phyloP scores from a whole-genome alignment of 1,140 invertebrate genomes.

The Drusus annulatus region DNA sequence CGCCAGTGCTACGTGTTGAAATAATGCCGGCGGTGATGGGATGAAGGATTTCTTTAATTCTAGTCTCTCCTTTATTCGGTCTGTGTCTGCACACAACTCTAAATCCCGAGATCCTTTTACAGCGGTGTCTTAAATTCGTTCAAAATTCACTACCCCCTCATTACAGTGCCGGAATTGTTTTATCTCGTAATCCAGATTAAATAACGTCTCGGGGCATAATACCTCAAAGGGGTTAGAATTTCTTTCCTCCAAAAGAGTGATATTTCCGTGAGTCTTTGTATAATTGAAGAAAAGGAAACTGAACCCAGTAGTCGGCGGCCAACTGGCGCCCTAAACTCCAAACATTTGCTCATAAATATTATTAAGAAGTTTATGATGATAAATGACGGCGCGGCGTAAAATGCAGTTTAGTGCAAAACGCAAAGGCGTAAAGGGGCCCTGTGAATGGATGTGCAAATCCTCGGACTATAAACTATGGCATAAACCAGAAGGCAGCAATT shows the following conservation, averaged over 20 bases:
- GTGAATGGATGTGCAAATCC: constrained; percentile 39
- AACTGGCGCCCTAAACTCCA: constrained; percentile 50
- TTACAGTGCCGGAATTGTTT: constrained; percentile 26
- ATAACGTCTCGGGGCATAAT: constrained; percentile 38
- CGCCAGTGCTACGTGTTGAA: too few species aligned
- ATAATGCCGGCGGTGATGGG: too few species aligned
- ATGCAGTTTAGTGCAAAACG: constrained; percentile 49
- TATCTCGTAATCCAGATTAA: constrained; percentile 47
- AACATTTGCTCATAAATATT: constrained; percentile 52
- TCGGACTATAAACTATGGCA: not conserved
- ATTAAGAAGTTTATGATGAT: constrained; percentile 54
- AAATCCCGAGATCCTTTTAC: too few species aligned
- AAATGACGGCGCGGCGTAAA: constrained; percentile 46
- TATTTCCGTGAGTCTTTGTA: constrained; percentile 32
- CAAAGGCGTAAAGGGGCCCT: not conserved
- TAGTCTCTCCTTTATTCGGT: too few species aligned
- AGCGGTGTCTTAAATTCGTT: constrained; percentile 18
- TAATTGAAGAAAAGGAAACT: constrained; percentile 48
- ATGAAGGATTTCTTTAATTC: too few species aligned
- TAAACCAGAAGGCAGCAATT: too few species aligned
- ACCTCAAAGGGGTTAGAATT: constrained; percentile 45
- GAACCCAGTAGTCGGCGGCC: constrained; percentile 2
- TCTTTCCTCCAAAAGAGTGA: constrained; percentile 20
- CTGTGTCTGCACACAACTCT: too few species aligned
- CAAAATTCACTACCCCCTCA: constrained; percentile 21